Evolutionary conservation across 1,140 invertebrate species (phyloP).

Genomic region (Elymnias hypermnestra): DNA sequence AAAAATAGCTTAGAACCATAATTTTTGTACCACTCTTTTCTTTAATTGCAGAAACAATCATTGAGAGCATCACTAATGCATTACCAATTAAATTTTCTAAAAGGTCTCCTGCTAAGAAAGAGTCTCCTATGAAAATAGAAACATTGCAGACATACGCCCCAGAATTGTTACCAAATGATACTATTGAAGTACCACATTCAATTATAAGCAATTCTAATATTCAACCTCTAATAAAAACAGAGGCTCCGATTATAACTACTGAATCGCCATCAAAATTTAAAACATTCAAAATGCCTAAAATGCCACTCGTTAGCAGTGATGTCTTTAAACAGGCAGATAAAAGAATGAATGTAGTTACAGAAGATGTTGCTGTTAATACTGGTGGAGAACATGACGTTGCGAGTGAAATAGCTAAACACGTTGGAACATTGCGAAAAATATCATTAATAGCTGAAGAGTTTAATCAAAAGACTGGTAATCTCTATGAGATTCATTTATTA

Average conservation of each 20-base stretch:
- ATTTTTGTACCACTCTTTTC: background rate
- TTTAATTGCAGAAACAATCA: conserved; percentile 46
- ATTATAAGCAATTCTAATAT: conserved; percentile 13
- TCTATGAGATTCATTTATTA: no score
- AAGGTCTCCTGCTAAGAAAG: conserved; percentile 33
- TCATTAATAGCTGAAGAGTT: conserved; percentile 66
- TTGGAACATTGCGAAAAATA: conserved; percentile 53
- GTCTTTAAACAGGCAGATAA: conserved; percentile 38
- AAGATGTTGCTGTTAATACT: conserved; percentile 52
- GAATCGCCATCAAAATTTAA: conserved; percentile 8
- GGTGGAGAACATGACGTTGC: conserved; percentile 46
- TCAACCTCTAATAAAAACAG: conserved; percentile 4
- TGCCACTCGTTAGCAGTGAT: conserved; percentile 54
- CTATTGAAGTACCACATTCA: conserved; percentile 28
- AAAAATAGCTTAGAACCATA: background rate
- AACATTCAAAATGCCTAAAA: conserved; percentile 53
- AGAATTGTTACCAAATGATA: conserved; percentile 49
- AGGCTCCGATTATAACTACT: conserved; percentile 4
- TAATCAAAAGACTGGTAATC: conserved; percentile 58
- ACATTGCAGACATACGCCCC: conserved; percentile 48
- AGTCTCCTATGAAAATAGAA: conserved; percentile 54
- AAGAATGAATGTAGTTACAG: conserved; percentile 27
- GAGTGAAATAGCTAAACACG: conserved; percentile 49
- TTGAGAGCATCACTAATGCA: conserved; percentile 52
- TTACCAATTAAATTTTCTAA: conserved; percentile 47